phyloP scores from a whole-genome alignment of 2,113 vertebrate genomes.

The Condylura cristata region DNA sequence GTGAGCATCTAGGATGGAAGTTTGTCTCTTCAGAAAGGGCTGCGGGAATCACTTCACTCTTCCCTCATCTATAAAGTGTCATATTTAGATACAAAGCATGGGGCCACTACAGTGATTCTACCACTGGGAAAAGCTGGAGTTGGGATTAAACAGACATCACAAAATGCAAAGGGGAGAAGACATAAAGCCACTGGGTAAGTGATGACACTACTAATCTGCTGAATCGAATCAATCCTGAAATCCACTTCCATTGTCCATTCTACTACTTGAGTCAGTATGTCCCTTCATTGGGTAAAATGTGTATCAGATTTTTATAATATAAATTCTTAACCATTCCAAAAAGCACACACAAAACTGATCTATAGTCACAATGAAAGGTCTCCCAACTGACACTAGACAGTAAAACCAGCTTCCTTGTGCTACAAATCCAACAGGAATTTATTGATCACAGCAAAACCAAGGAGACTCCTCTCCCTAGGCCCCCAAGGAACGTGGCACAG shows the following conservation, averaged over 20 bases:
- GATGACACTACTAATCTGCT: background rate
- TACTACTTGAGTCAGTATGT: background rate
- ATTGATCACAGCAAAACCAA: background rate
- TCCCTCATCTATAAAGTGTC: background rate
- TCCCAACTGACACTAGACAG: background rate
- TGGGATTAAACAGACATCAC: background rate
- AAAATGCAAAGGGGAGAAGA: background rate
- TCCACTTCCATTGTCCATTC: background rate
- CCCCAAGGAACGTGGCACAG: background rate
- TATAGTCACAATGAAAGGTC: background rate
- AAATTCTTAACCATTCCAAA: background rate
- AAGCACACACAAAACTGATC: constrained; percentile 25
- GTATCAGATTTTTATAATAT: background rate
- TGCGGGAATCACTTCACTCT: background rate
- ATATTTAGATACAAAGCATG: background rate
- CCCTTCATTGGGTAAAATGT: background rate
- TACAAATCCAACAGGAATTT: too few relatives aligned
- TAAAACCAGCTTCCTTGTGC: background rate
- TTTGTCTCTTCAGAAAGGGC: background rate
- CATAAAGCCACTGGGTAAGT: background rate
- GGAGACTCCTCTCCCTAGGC: background rate
- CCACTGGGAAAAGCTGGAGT: background rate
- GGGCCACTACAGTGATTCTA: background rate
- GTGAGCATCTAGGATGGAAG: background rate
- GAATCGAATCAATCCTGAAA: background rate